phyloP scores from a whole-genome alignment of 2,797 vertebrate genomes.

The Dendrocincla tyrannina region DNA sequence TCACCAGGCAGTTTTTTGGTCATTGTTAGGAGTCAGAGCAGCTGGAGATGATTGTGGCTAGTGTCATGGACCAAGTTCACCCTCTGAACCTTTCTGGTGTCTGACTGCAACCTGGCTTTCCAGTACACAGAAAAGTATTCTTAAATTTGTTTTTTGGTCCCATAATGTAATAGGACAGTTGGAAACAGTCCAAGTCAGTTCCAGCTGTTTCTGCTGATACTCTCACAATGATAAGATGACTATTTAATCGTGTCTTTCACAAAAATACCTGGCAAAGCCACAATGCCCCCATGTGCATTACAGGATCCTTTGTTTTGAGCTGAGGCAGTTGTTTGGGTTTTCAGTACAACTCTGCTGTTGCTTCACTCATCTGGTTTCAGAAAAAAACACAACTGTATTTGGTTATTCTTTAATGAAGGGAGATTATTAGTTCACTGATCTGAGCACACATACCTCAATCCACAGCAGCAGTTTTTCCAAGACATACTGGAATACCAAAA shows the following conservation, averaged over 20 bases:
- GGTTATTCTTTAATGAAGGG: background rate
- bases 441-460: background rate
- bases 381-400: background rate
- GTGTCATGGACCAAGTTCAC: background rate
- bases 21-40: background rate
- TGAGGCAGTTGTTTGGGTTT: background rate
- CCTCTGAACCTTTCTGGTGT: background rate
- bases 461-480: slow-evolving; percentile 5
- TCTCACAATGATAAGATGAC: background rate
- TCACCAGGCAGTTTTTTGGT: rapidly evolving
- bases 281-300: background rate
- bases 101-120: background rate
- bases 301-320: background rate
- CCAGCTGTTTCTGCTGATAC: background rate
- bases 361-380: background rate
- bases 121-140: background rate
- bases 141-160: background rate
- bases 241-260: background rate
- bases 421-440: background rate
- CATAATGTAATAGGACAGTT: background rate
- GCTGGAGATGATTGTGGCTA: background rate
- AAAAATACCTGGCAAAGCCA: background rate
- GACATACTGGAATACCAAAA: background rate
- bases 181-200: background rate
- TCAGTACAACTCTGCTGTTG: background rate